Evolutionary conservation across 2,888 invertebrate genomes (phyloP), one percentile per base, ranked within the genome.

Genomic region (Zeuzera pyrina): DNA sequence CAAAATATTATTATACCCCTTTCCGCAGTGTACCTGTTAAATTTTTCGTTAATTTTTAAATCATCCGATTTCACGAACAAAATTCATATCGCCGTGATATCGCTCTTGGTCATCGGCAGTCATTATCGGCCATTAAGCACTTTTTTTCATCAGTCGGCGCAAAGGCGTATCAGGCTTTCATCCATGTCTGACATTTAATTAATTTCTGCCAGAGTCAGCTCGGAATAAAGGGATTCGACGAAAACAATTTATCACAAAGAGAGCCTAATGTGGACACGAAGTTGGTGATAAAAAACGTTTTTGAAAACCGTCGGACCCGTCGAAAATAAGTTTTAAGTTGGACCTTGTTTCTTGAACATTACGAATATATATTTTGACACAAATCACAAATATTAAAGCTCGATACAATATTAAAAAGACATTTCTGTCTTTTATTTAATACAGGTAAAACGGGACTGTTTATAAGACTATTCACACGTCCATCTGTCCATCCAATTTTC

Each of bases 201-300:
- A 48, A 45, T 45, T 48, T 39, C 42, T 38, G 44, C 41, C 38
- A 34, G 36, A 42, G 32, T 42, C 36, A 42, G 39, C 37, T 23
- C 34, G 12, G 30, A 38, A 39, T 38, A 43, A 41, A 34, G 38
- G 43, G 42, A 38, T 37, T 21, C 30, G 35, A 38, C 39, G 33
- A 38, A 38, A 42, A 42, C 42, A 43, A 44, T 44, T 42, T 37
- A 44, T 44, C 44, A 44, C 33, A 28, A 30, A 34, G 35, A 25
- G 29, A 27, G 32, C 35, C 34, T 37, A 36, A 34, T 32, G 25
- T 31, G 35, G 28, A 35, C 16, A 28, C 15, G 30, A 14, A 27
- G 14, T 23, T 30, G 27, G 4, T 28, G 15, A 28, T 25, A 25
- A 25, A 25, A 25, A 25, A 25, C 12, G 25, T 25, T n/a, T n/a